A percentile compares a stretch with the other conserved stretches of the same genome.
These are phyloP conservation scores for Acleris literana DNA, from an alignment of 2,888 invertebrate genomes.

Conservation along the genomic window DNA sequence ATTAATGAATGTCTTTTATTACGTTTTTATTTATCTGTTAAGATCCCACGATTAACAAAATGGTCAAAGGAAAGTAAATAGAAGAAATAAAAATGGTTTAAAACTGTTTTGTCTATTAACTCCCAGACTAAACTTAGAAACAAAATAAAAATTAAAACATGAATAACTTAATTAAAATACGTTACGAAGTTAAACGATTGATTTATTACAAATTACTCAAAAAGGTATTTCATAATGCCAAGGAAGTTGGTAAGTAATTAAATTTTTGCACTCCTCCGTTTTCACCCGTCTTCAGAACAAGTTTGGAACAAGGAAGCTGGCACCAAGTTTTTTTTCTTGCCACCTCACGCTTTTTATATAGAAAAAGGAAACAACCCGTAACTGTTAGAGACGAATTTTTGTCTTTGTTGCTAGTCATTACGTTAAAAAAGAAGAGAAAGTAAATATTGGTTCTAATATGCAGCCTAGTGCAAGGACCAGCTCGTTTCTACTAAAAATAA, in stretches of 20 bases:
- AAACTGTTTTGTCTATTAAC: too few species aligned
- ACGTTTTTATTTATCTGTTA: too few species aligned
- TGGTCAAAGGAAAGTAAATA: too few species aligned
- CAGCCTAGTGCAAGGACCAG: too few species aligned
- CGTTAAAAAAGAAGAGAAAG: too few species aligned
- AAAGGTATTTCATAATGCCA: neutral
- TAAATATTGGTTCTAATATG: too few species aligned
- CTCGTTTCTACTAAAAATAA: too few species aligned
- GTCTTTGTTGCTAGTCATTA: neutral
- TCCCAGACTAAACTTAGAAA: too few species aligned
- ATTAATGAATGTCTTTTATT: too few species aligned
- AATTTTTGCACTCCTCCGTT: slow-evolving; percentile 27
- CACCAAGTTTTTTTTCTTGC: slow-evolving; percentile 45
- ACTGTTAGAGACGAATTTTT: neutral
- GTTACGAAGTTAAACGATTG: neutral
- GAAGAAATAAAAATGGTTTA: too few species aligned
- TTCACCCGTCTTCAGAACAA: slow-evolving; percentile 45
- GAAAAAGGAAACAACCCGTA: slow-evolving; percentile 24
- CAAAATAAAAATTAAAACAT: too few species aligned
- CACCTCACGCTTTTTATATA: slow-evolving; percentile 30
- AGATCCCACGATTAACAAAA: too few species aligned
- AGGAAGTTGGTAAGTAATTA: slow-evolving; percentile 3
- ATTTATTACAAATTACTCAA: neutral
- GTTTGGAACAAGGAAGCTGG: slow-evolving; percentile 47
- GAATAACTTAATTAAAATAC: neutral